Base-by-base conservation (phyloP, 2,113 vertebrate genomes). In the Petroica traversi region DNA sequence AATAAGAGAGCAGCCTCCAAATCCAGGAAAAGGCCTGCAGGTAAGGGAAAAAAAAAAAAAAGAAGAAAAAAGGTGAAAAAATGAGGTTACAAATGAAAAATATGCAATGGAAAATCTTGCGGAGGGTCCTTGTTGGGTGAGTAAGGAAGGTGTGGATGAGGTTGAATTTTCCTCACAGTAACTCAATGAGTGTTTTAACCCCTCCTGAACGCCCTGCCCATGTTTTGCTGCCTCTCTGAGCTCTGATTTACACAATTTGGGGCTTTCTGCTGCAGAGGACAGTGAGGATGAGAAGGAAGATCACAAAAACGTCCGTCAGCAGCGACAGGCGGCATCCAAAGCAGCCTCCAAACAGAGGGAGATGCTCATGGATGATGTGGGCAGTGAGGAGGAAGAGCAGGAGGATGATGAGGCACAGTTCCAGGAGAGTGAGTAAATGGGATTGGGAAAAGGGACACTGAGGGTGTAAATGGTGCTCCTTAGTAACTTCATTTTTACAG, bases 301-400 rank as follows among this genome's bases (percentile, higher is more conserved):
- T 95, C 99, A 99, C 98, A 99, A 99, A 98, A 99, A 98, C 40
- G 98, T 98, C 7, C 99, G 99, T 74, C 99, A 99, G 79, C 99
- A 99, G 74, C 98, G 99, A 63, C 99, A 99, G 98, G 99, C 99
- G 6, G 99, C 99, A 5, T 99, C 99, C 76, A 99, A 99, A 98
- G 99, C 99, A 3, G 99, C 99, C 88, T 99, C 99, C 48, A 99
- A 99, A 97, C 99, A 99, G 96, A 97, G 99, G 93, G 99, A 99
- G 98, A 99, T 99, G 98, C 98, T 99, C 43, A 97, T 99, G 97
- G 99, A 99, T 12, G 99, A 99, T 7, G 99, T 98, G 45, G 99
- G 99, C 14, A 99, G 99, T 31, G 99, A 99, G 95, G 99, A 99
- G 17, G 99, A 99, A 43, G 99, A 99, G 36, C 98, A 98, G 0